A percentile compares a stretch with the other conserved stretches of the same genome.
These are phyloP conservation scores for Aphidius colemani DNA, from an alignment of 2,888 invertebrate species.

Conservation along the genomic window DNA sequence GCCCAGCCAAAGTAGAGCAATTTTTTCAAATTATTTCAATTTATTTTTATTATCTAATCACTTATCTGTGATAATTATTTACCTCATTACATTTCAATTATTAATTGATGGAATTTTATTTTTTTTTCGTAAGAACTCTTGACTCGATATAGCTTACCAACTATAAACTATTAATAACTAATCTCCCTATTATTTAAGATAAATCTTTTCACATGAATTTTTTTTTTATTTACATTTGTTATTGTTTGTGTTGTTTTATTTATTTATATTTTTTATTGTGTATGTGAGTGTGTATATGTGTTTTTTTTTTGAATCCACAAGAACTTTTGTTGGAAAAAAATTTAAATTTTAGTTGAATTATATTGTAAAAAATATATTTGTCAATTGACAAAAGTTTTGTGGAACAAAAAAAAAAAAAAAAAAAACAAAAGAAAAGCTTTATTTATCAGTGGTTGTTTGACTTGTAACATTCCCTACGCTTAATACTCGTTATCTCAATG, in stretches of 20 bases:
- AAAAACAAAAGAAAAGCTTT: constrained; percentile 42
- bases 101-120: neutral
- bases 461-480: constrained; percentile 60
- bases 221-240: constrained; percentile 25
- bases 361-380: neutral
- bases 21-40: neutral
- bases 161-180: no score
- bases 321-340: constrained; percentile 37
- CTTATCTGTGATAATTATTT: constrained; percentile 4
- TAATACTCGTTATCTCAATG: constrained; percentile 52
- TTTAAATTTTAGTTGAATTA: neutral
- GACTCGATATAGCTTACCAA: no score
- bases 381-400: neutral
- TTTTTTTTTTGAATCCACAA: constrained; percentile 46
- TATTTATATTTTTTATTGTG: constrained; percentile 10
- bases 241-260: constrained; percentile 31
- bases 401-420: neutral
- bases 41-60: constrained; percentile 10
- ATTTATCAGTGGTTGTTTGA: constrained; percentile 55
- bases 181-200: no score
- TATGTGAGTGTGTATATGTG: constrained; percentile 16
- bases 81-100: neutral
- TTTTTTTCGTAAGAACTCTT: neutral
- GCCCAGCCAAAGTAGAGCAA: constrained; percentile 25
- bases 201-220: no score